Base-by-base conservation (phyloP, 2,797 vertebrate species). In the Melanotaenia boesemani region DNA sequence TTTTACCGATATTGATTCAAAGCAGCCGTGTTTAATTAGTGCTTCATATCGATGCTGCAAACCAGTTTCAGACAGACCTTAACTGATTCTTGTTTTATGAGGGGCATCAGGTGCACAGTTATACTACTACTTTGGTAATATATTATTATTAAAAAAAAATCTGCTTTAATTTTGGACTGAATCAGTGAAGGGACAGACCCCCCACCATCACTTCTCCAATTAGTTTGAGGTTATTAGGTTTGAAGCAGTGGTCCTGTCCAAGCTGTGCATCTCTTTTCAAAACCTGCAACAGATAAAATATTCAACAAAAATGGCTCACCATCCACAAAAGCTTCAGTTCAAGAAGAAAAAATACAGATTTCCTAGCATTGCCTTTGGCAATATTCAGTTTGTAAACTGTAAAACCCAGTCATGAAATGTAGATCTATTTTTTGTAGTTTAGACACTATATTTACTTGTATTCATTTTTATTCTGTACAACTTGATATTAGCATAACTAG, bases 31-130 rank as follows among this genome's bases (percentile, higher is more conserved):
- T 84, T 90, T 84, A 88, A 90, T 87, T 80, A 80, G 70, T 55
- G 28, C 63, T 80, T 85, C 26, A 72, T 78, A 82, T 82, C 58
- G 60, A 65, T 30, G 71, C 68, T 58, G 62, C 70, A 34, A 72
- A 72, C 77, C 56, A 62, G 50, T 77, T 81, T 36, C 71, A 74
- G 69, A 52, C 78, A 79, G 67, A 20, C 75, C 74, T 79, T 85
- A 86, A 91, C 86, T 85, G 88, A 86, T 91, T 91, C 80, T 79
- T 72, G 70, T 74, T 83, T 80, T 81, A 67, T 1, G 2, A 58
- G 60, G 75, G 72, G 73, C 76, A 70, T 3, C 10, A 32, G 5
- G 58, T 34, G 60, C 62, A 22, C 34, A 30, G 28, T 1, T 30
- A 30, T 39, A 3, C 63, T 58, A 36, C 69, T 63, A 61, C 70